These are phyloP conservation scores for Phaethornis superciliosus DNA, from an alignment of 2,113 vertebrate species.

Conservation along the genomic window DNA sequence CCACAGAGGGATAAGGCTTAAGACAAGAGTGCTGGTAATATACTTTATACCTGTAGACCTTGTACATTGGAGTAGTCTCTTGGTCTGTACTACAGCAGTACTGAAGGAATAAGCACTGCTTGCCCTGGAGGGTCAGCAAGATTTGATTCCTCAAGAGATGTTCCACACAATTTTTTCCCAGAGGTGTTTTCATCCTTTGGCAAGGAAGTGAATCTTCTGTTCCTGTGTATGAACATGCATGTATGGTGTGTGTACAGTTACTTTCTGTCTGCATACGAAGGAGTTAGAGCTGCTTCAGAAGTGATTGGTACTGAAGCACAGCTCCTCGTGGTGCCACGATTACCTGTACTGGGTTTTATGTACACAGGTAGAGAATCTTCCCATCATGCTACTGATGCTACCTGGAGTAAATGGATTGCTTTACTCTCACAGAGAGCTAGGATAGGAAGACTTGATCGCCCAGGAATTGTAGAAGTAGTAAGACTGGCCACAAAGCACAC, in stretches of 20 bases:
- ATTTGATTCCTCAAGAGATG: neutral
- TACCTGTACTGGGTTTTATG: too few relatives aligned
- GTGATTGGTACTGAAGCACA: too few relatives aligned
- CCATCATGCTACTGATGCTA: too few relatives aligned
- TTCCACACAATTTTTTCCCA: neutral
- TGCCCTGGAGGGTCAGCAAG: neutral
- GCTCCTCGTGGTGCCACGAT: too few relatives aligned
- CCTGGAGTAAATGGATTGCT: too few relatives aligned
- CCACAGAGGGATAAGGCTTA: neutral
- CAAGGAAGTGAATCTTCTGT: neutral
- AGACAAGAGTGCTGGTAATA: neutral
- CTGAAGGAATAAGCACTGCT: neutral
- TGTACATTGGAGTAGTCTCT: neutral
- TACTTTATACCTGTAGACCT: neutral
- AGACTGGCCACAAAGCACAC: too few relatives aligned
- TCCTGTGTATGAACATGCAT: neutral
- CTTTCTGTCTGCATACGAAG: too few relatives aligned
- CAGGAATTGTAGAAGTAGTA: too few relatives aligned
- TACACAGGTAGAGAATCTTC: too few relatives aligned
- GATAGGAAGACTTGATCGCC: too few relatives aligned
- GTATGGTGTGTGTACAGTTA: neutral
- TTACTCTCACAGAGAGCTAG: too few relatives aligned
- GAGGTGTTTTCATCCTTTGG: neutral
- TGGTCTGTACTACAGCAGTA: neutral
- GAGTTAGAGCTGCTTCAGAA: too few relatives aligned